Percentiles rank a stretch among this genome's conserved stretches.
Evolutionary conservation across 2,113 vertebrate species (phyloP).

Genomic region (Bombycilla garrulus): DNA sequence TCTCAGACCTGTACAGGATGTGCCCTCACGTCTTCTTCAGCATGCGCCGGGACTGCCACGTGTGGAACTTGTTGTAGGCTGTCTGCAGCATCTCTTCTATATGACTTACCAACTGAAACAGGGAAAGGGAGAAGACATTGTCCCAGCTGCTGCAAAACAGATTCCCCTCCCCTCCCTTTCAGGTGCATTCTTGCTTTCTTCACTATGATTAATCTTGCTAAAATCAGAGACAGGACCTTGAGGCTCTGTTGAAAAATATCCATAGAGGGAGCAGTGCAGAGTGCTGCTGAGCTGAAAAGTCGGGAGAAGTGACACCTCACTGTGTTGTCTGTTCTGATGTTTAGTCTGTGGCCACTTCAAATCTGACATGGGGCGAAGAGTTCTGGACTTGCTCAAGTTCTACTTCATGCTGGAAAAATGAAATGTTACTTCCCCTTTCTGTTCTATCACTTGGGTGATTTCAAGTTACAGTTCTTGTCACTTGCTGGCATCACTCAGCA

Average conservation of each 20-base stretch:
- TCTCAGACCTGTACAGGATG: conserved; percentile 45
- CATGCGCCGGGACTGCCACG: conserved; percentile 94
- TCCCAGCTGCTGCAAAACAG: background rate
- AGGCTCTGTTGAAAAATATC: background rate
- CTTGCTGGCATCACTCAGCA: background rate
- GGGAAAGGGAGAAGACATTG: background rate
- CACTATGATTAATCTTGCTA: background rate
- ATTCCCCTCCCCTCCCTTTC: background rate
- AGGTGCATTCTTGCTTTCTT: background rate
- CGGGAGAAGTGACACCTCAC: background rate
- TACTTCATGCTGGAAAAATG: background rate
- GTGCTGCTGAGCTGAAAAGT: background rate
- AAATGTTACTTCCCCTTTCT: background rate
- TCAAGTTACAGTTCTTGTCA: background rate
- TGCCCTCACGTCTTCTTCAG: conserved; percentile 91
- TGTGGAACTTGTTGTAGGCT: conserved; percentile 94
- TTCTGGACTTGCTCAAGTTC: background rate
- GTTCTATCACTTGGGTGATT: background rate
- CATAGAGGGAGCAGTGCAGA: background rate
- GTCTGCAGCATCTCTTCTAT: conserved; percentile 97
- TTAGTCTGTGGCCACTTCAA: background rate
- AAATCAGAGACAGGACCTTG: background rate
- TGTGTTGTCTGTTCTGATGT: background rate
- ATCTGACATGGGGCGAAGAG: background rate
- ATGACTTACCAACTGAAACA: conserved; percentile 88